Percentiles rank a stretch among this genome's conserved stretches.
Conservation (phyloP, 2,888 invertebrate species). For the Furcula furcula region DNA sequence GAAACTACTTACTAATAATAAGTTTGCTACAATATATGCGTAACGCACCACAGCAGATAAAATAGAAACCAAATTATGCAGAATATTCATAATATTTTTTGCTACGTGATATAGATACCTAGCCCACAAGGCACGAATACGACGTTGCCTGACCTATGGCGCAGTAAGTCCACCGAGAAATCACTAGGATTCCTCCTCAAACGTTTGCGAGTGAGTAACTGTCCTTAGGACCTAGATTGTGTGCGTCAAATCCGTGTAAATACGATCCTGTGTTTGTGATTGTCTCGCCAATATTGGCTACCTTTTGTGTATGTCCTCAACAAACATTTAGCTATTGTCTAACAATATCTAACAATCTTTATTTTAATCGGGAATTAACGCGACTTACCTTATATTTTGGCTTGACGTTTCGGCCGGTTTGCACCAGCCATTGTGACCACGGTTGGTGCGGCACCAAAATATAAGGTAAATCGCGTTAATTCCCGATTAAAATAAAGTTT, state of each 20-base stretch:
- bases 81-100: slow-evolving; percentile 19
- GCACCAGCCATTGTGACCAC: too few relatives aligned
- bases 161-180: slow-evolving; percentile 68
- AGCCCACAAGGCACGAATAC: slow-evolving; percentile 57
- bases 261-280: slow-evolving; percentile 48
- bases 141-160: slow-evolving; percentile 71
- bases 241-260: slow-evolving; percentile 54
- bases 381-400: too few relatives aligned
- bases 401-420: too few relatives aligned
- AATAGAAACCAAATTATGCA: slow-evolving; percentile 2
- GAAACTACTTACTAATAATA: too few relatives aligned
- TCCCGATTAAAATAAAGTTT: too few relatives aligned
- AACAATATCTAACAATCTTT: too few relatives aligned
- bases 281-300: slow-evolving; percentile 34
- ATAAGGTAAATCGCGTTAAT: too few relatives aligned
- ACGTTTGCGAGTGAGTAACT: slow-evolving; percentile 66
- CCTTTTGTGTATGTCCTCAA: slow-evolving; percentile 5
- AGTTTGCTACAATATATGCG: too few relatives aligned
- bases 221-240: slow-evolving; percentile 34
- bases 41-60: slow-evolving; percentile 10
- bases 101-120: slow-evolving; percentile 57
- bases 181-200: slow-evolving; percentile 69
- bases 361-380: too few relatives aligned
- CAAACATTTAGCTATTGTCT: neutral
- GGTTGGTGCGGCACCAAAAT: too few relatives aligned